A percentile compares a stretch with the other conserved stretches of the same genome.
Conservation (phyloP, 2,888 invertebrate species). For the Leucozona laternaria region DNA sequence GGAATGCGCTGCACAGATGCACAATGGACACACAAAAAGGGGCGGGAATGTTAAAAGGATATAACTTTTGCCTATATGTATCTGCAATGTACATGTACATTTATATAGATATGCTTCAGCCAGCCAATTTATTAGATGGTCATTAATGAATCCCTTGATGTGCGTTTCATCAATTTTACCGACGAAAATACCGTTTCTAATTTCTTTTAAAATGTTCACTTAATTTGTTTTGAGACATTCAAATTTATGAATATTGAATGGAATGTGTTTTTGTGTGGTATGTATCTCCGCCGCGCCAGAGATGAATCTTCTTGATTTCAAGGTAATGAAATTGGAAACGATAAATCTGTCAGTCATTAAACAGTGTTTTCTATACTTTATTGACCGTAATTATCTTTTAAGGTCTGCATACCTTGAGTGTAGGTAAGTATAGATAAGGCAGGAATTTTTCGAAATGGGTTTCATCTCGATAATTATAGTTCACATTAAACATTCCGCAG, state of each 20-base stretch:
- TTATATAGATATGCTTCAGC: not conserved
- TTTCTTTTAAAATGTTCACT: slow-evolving; percentile 6
- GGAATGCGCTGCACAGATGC: slow-evolving; percentile 4
- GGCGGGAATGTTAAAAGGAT: slow-evolving; percentile 22
- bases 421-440: not conserved
- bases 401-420: not conserved
- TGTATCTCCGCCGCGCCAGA: not conserved
- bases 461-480: not conserved
- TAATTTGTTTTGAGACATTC: not conserved
- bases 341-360: not conserved
- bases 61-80: not conserved
- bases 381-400: not conserved
- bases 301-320: not conserved
- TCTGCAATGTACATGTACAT: too few relatives aligned
- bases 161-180: slow-evolving; percentile 18
- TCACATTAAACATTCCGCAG: not conserved
- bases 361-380: not conserved
- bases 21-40: not conserved
- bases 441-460: not conserved
- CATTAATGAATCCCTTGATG: slow-evolving; percentile 16
- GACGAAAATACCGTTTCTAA: slow-evolving; percentile 37
- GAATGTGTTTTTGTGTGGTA: not conserved
- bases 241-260: not conserved
- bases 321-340: not conserved
- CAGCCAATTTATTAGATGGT: not conserved